These are phyloP conservation scores for Ostrea edulis DNA, from an alignment of 1,140 invertebrate species.

Conservation along the genomic window DNA sequence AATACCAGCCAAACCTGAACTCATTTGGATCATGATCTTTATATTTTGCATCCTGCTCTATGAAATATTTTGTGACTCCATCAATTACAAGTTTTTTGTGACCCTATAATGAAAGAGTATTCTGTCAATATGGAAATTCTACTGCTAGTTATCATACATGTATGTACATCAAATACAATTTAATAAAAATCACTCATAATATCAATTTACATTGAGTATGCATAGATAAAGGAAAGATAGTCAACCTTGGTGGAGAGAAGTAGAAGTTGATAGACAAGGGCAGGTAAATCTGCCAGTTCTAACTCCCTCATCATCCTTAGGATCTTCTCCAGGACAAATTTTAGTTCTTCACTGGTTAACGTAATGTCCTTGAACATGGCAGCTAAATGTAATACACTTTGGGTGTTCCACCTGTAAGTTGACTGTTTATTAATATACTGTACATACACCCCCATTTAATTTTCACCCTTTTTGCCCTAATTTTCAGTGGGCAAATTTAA, in stretches of 20 bases:
- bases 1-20: constrained; percentile 46
- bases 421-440: too few species aligned
- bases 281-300: constrained; percentile 77
- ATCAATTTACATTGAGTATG: too few species aligned
- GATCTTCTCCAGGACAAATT: constrained; percentile 79
- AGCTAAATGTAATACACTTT: constrained; percentile 71
- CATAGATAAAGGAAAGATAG: not conserved
- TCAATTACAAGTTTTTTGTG: constrained; percentile 75
- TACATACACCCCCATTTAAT: too few species aligned
- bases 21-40: constrained; percentile 56
- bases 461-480: too few species aligned
- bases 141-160: too few species aligned
- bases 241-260: constrained; percentile 75
- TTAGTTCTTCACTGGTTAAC: constrained; percentile 76
- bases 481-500: too few species aligned
- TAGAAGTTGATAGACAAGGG: constrained; percentile 79
- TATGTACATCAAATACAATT: too few species aligned
- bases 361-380: constrained; percentile 77
- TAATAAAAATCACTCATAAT: too few species aligned
- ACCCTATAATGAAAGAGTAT: constrained; percentile 64
- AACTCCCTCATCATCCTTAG: constrained; percentile 74
- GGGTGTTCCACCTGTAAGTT: constrained; percentile 71
- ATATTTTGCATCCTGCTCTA: constrained; percentile 69
- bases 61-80: constrained; percentile 74
- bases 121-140: too few species aligned